Percentiles rank a stretch among this genome's conserved stretches.
These are phyloP conservation scores for Xanthia togata DNA, from an alignment of 2,888 invertebrate species.

Conservation along the genomic window DNA sequence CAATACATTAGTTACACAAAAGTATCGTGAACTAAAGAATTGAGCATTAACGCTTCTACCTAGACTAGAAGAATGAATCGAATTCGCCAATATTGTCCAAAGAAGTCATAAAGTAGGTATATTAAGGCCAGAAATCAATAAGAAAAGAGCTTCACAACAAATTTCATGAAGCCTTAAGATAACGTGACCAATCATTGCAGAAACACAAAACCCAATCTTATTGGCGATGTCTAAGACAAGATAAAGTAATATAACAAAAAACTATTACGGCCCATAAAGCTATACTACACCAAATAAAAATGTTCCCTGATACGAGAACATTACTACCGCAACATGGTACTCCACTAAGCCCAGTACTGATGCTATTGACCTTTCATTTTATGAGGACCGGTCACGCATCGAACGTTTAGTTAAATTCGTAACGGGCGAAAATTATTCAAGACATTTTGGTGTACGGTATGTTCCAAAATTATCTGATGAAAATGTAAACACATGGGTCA, in stretches of 20 bases:
- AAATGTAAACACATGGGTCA: background rate
- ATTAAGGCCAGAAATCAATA: background rate
- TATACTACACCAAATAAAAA: slow-evolving; percentile 19
- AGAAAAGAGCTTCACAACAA: background rate
- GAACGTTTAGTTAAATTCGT: slow-evolving; percentile 62
- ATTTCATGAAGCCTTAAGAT: slow-evolving; percentile 30
- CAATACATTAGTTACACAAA: background rate
- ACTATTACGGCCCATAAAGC: slow-evolving; percentile 12
- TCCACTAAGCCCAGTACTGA: slow-evolving; percentile 54
- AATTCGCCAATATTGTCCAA: background rate
- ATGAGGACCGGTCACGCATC: slow-evolving; percentile 68
- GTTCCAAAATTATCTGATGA: background rate
- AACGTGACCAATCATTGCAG: background rate
- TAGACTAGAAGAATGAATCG: background rate
- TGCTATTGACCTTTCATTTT: slow-evolving; percentile 68
- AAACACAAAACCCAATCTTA: background rate
- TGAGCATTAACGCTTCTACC: too few species aligned
- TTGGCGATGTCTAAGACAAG: background rate
- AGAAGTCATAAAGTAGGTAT: background rate
- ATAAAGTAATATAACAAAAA: background rate
- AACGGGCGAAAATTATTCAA: slow-evolving; percentile 53
- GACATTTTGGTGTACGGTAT: slow-evolving; percentile 22
- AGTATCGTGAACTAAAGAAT: background rate
- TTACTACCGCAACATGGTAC: slow-evolving; percentile 60
- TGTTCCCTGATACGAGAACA: slow-evolving; percentile 22